Evolutionary conservation across 2,113 vertebrate species (phyloP).

Genomic region (Eonycteris spelaea): DNA sequence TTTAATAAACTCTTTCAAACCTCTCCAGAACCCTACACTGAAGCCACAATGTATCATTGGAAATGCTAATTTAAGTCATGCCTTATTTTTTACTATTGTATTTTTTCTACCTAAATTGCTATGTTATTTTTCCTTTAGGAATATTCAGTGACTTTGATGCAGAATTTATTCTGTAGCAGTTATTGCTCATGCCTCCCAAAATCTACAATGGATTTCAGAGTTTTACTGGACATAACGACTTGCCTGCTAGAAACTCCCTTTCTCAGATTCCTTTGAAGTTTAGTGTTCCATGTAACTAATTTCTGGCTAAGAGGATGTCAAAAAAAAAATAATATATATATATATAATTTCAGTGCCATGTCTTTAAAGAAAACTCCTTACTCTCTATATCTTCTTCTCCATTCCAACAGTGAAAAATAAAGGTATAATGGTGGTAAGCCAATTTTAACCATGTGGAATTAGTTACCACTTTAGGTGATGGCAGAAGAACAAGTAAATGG

Average conservation of each 20-base stretch:
- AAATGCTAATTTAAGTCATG: neutral
- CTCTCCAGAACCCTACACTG: neutral
- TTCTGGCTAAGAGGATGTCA: neutral
- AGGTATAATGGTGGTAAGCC: neutral
- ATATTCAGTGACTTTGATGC: neutral
- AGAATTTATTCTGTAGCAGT: neutral
- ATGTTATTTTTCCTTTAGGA: neutral
- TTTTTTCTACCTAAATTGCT: neutral
- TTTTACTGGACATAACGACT: neutral
- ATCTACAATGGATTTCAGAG: neutral
- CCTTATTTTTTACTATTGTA: neutral
- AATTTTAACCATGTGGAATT: neutral
- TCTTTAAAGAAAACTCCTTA: neutral
- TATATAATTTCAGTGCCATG: neutral
- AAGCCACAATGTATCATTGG: neutral
- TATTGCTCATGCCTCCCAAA: neutral
- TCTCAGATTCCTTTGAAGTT: neutral
- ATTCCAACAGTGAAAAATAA: neutral
- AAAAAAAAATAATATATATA: no score
- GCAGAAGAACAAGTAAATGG: neutral
- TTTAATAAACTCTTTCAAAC: neutral
- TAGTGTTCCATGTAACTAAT: no score
- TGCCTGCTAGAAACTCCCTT: neutral
- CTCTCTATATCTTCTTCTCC: neutral
- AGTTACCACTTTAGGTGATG: neutral